A percentile compares a stretch with the other conserved stretches of the same genome.
These are phyloP conservation scores for Steinernema hermaphroditum DNA, from an alignment of 2,888 invertebrate species.

Conservation along the genomic window DNA sequence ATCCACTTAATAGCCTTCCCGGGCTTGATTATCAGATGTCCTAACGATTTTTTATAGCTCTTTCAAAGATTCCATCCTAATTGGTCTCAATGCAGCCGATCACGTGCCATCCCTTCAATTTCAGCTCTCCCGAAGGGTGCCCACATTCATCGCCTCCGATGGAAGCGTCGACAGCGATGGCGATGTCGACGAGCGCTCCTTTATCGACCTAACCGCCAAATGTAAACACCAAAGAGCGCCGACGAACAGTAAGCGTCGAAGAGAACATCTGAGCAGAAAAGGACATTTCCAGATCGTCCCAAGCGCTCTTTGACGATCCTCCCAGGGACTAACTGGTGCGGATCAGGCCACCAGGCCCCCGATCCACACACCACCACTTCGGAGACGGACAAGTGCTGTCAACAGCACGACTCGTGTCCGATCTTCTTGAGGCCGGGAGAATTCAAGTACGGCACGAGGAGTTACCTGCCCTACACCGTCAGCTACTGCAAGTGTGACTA, in stretches of 20 bases:
- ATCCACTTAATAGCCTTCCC: too few relatives aligned
- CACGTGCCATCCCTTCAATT: too few relatives aligned
- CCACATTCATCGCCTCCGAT: neutral
- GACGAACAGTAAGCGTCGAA: constrained; percentile 9
- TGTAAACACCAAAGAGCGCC: constrained; percentile 23
- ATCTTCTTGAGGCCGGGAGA: neutral
- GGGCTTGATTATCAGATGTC: too few relatives aligned
- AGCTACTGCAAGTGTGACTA: constrained; percentile 25
- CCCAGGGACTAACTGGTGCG: constrained; percentile 16
- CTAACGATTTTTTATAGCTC: too few relatives aligned
- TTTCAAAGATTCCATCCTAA: too few relatives aligned
- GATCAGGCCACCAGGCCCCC: constrained; percentile 8
- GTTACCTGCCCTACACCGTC: constrained; percentile 12
- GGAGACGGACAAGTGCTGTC: neutral
- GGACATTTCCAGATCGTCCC: neutral
- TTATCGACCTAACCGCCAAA: neutral
- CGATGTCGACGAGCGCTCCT: neutral
- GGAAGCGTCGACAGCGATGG: neutral
- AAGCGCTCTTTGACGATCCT: constrained; percentile 4
- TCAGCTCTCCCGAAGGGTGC: constrained; percentile 4
- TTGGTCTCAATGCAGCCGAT: too few relatives aligned
- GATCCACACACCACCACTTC: neutral
- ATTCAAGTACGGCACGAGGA: constrained; percentile 12
- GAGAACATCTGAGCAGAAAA: too few relatives aligned
- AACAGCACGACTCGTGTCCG: constrained; percentile 15